Percentiles rank a stretch among this genome's conserved stretches.
These are phyloP conservation scores for Siniperca undulata DNA, from an alignment of 2,797 vertebrate species.

Conservation along the genomic window DNA sequence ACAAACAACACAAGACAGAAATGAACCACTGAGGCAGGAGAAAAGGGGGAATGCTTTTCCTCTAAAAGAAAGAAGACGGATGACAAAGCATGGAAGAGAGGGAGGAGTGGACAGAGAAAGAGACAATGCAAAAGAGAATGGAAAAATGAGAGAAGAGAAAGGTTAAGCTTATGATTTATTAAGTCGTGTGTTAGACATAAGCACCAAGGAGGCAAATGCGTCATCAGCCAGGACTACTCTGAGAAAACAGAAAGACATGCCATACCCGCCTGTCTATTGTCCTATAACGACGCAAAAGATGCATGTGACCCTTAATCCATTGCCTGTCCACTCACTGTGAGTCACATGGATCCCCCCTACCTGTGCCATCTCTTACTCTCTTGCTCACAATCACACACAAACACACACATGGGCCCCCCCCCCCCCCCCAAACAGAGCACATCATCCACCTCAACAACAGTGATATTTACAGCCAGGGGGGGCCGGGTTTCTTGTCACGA, in stretches of 20 bases:
- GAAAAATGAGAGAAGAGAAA: conserved; percentile 7
- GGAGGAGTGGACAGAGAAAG: conserved; percentile 38
- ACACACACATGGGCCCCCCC: conserved; percentile 42
- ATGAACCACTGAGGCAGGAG: conserved; percentile 76
- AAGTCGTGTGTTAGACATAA: conserved; percentile 26
- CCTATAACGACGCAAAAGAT: conserved; percentile 36
- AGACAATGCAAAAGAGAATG: conserved; percentile 33
- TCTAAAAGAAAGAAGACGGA: conserved; percentile 66
- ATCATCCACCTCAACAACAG: conserved; percentile 68
- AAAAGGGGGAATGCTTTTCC: conserved; percentile 64
- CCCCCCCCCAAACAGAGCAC: conserved; percentile 59
- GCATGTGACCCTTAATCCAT: conserved; percentile 59
- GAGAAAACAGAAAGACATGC: conserved; percentile 4
- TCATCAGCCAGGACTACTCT: conserved; percentile 23
- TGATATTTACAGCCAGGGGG: conserved; percentile 71
- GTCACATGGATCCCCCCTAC: conserved; percentile 64
- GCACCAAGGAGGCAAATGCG: conserved; percentile 1
- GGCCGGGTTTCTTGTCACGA: conserved; percentile 69
- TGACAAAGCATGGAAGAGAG: conserved; percentile 60
- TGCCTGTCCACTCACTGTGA: conserved; percentile 45
- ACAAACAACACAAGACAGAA: conserved; percentile 80
- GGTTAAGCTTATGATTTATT: conserved; percentile 47
- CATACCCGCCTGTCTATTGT: conserved; percentile 16
- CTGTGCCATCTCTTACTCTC: conserved; percentile 48
- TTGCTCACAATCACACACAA: conserved; percentile 31